Percentiles rank a stretch among this genome's conserved stretches.
phyloP scores from a whole-genome alignment of 2,113 vertebrate species.

The Corythornis vintsioides region DNA sequence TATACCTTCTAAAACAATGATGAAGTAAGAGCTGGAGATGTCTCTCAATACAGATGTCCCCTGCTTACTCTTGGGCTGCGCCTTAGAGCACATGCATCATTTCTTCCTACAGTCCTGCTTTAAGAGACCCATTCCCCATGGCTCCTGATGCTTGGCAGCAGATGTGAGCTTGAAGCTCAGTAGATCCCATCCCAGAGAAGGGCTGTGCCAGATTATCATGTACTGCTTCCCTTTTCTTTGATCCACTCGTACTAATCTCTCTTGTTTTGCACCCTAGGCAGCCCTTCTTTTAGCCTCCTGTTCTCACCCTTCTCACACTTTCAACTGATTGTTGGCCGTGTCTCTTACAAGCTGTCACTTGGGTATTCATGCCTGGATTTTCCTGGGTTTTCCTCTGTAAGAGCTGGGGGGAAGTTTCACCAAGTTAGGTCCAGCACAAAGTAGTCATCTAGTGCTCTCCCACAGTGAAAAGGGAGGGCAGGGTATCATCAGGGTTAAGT shows the following conservation, averaged over 20 bases:
- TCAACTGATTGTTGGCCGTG: background rate
- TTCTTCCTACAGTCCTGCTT: background rate
- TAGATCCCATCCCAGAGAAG: background rate
- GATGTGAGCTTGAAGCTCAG: background rate
- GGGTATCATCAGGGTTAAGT: fast-evolving
- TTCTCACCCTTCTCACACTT: slow-evolving; percentile 2
- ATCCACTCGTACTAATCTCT: slow-evolving; percentile 9
- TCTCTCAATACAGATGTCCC: background rate
- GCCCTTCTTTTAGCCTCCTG: slow-evolving; percentile 1
- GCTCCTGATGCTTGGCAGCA: background rate
- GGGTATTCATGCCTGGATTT: background rate
- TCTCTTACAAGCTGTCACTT: background rate
- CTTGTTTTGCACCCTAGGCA: background rate
- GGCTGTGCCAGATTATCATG: background rate
- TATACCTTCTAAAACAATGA: background rate
- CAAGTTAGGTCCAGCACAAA: background rate
- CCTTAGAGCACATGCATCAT: background rate
- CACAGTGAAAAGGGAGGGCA: background rate
- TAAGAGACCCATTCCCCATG: background rate
- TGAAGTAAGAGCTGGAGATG: background rate
- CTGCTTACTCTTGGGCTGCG: background rate
- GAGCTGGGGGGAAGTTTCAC: background rate
- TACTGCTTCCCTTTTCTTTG: slow-evolving; percentile 5
- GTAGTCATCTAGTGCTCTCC: background rate
- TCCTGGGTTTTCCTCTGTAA: background rate